Evolutionary conservation across 2,113 vertebrate genomes (phyloP), one percentile per base, ranked within the genome.

Genomic region (Atlantisia rogersi): DNA sequence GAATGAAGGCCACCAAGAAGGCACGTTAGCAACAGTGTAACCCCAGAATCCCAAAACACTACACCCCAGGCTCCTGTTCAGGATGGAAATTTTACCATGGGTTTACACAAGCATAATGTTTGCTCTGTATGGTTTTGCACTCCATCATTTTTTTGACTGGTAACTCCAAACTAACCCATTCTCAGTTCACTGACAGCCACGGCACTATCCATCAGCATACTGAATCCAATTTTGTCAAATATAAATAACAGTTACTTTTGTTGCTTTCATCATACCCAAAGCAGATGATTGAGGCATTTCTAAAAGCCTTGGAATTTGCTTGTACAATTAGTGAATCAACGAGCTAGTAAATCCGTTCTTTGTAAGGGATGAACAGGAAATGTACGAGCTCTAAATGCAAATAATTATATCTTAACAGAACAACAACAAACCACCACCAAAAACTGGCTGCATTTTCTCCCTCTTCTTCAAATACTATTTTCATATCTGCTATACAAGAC

Each of bases 401-500:
- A 80, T 9, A 63, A n/a, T 15, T 7, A 4, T 63, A 70, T 37
- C 12, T 64, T 11, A 48, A 56, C 42, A 78, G 26, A 55, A 48
- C 48, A 48, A 48, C 19, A 48, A 48, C 19, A 48, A 48, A 48
- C 10, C 48, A 21, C 48, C 10, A 22, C 21, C 21, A 39, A 42
- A 13, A 31, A 29, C 6, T 46, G 44, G 44, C 32, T 68, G 52
- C 29, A 31, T 40, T 37, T 88, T 37, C 37, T 64, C 18, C 26
- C 79, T 28, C 52, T 28, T 52, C 10, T 46, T 78, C 7, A 62
- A 91, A 17, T 12, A 78, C 13, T 37, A 53, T 62, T 67, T 22
- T 52, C 0, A 0, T n/a, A 67, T 37, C 46, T 55, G 15, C 15
- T 64, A 9, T 39, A 46, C 9, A 29, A 37, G 5, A 42, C 3